These are phyloP conservation scores for Pegoplata infirma DNA, from an alignment of 2,888 invertebrate species.

Conservation along the genomic window DNA sequence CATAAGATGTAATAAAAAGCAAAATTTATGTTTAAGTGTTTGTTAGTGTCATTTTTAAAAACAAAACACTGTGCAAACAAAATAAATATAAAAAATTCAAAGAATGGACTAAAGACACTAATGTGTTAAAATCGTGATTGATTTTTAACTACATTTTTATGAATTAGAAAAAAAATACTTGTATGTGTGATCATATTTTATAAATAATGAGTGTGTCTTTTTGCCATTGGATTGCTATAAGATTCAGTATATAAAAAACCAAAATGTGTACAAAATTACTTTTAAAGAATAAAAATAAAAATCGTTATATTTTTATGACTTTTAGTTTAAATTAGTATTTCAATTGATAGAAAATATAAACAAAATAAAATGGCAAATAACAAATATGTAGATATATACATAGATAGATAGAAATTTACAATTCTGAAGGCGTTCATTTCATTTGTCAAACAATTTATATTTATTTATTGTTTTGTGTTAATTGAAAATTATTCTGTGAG, in stretches of 20 bases:
- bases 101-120: background rate
- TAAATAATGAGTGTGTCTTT: background rate
- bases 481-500: constrained; percentile 32
- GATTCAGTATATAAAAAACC: background rate
- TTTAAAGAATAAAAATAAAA: background rate
- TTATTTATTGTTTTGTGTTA: constrained; percentile 34
- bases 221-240: background rate
- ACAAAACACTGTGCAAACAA: background rate
- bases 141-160: constrained; percentile 49
- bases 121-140: constrained; percentile 36
- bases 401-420: background rate
- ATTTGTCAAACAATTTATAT: constrained; percentile 37
- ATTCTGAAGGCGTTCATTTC: constrained; percentile 38
- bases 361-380: constrained; percentile 3
- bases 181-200: background rate
- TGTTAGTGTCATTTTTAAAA: no score
- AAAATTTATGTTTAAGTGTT: no score
- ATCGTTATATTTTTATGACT: constrained; percentile 31
- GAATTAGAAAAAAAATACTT: constrained; percentile 18
- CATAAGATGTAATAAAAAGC: no score
- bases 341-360: constrained; percentile 19
- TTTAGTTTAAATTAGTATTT: constrained; percentile 46
- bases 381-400: background rate
- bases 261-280: background rate
- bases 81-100: background rate